phyloP scores from a whole-genome alignment of 2,113 vertebrate species.

The Raja brachyura region DNA sequence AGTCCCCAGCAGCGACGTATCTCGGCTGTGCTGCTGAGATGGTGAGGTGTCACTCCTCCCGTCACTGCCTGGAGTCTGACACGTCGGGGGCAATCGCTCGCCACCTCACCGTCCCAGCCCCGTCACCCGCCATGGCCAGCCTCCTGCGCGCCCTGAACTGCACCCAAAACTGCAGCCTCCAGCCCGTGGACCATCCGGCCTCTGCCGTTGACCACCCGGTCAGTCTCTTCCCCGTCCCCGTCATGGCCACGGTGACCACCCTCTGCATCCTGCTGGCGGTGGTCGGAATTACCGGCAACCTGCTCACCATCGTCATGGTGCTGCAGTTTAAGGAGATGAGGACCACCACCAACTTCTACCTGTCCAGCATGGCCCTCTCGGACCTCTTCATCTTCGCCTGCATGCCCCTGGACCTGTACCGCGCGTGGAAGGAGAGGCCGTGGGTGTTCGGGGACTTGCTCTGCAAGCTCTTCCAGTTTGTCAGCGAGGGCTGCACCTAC shows the following conservation, averaged over 20 bases:
- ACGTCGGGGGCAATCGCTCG: not conserved
- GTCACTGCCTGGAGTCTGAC: not conserved
- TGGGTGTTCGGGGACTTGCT: conserved; percentile 84
- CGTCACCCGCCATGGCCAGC: conserved; percentile 58
- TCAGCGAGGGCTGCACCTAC: conserved; percentile 92
- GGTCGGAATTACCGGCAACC: conserved; percentile 77
- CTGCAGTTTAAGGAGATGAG: conserved; percentile 83
- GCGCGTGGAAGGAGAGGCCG: conserved; percentile 89
- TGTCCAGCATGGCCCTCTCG: conserved; percentile 94
- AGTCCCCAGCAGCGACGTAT: not conserved
- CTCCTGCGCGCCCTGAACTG: conserved; percentile 48
- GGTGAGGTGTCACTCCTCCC: not conserved
- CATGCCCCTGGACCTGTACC: conserved; percentile 89
- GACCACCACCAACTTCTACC: conserved; percentile 91
- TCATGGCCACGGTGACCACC: conserved; percentile 74
- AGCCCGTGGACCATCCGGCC: conserved; percentile 42
- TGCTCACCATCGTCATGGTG: conserved; percentile 87
- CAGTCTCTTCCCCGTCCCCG: conserved; percentile 72
- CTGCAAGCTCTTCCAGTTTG: conserved; percentile 93
- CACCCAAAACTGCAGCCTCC: conserved; percentile 57
- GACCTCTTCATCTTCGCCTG: conserved; percentile 92
- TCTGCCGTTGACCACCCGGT: conserved; percentile 51
- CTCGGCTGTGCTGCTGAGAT: not conserved
- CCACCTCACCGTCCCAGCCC: rapidly evolving
- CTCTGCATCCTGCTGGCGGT: conserved; percentile 77